These are phyloP conservation scores for Leucoma salicis DNA, from an alignment of 2,888 invertebrate species.

Conservation along the genomic window DNA sequence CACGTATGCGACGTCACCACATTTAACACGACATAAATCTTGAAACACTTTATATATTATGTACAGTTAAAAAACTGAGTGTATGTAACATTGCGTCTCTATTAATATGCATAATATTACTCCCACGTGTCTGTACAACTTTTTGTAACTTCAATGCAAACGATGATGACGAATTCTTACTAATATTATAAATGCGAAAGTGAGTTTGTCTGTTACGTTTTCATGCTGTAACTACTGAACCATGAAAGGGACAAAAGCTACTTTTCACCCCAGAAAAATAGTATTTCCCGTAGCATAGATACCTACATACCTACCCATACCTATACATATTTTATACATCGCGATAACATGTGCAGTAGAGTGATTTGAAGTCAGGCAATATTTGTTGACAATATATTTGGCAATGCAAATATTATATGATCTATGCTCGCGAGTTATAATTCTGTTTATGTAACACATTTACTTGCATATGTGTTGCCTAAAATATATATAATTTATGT, in stretches of 20 bases:
- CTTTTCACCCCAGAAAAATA: no score
- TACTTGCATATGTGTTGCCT: slow-evolving; percentile 1
- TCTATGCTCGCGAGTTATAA: slow-evolving; percentile 15
- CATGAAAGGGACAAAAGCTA: no score
- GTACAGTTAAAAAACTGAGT: no score
- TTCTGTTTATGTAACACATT: slow-evolving; percentile 5
- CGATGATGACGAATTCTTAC: slow-evolving; percentile 19
- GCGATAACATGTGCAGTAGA: background rate
- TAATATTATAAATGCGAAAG: no score
- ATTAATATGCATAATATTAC: slow-evolving; percentile 14
- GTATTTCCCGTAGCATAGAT: no score
- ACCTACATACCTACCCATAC: no score
- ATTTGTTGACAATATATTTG: slow-evolving; percentile 10
- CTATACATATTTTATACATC: no score
- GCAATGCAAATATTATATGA: slow-evolving; percentile 12
- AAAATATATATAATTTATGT: background rate
- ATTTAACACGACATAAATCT: slow-evolving; percentile 4
- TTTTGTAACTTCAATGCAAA: slow-evolving; percentile 24
- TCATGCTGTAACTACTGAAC: no score
- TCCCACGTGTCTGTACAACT: slow-evolving; percentile 20
- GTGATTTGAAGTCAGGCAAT: background rate
- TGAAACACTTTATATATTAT: no score
- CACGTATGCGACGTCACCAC: slow-evolving; percentile 4
- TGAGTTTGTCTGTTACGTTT: no score
- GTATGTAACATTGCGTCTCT: no score